A percentile compares a stretch with the other conserved stretches of the same genome.
Conservation (phyloP, 2,888 invertebrate species). For the Morpho helenor region DNA sequence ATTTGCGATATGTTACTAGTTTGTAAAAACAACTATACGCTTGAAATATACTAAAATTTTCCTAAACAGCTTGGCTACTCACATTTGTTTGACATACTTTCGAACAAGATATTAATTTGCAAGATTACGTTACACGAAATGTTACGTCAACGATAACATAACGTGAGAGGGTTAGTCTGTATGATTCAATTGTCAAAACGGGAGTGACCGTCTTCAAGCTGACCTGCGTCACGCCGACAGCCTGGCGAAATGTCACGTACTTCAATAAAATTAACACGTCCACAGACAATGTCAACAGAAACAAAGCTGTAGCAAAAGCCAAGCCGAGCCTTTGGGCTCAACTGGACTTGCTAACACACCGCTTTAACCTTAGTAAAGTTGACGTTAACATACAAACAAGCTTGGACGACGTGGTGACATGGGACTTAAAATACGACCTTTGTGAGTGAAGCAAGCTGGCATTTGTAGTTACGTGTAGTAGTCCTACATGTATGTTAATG, state of each 20-base stretch:
- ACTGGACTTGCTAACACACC: constrained; percentile 15
- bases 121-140: constrained; percentile 27
- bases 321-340: constrained; percentile 11
- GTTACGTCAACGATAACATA: too few species aligned
- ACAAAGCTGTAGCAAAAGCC: constrained; percentile 27
- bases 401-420: constrained; percentile 2
- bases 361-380: constrained; percentile 13
- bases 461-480: background rate
- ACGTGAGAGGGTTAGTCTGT: constrained; percentile 34
- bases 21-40: too few species aligned
- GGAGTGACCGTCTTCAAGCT: constrained; percentile 40
- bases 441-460: background rate
- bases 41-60: too few species aligned
- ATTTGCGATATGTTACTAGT: too few species aligned
- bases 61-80: too few species aligned
- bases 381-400: constrained; percentile 8
- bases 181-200: constrained; percentile 65
- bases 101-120: background rate
- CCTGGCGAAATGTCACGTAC: constrained; percentile 37
- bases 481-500: too few species aligned
- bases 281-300: constrained; percentile 26
- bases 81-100: too few species aligned
- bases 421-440: constrained; percentile 3
- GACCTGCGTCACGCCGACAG: constrained; percentile 53
- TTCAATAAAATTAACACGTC: constrained; percentile 55